Conservation (phyloP, 2,888 invertebrate genomes). For the Dendrolimus pini region DNA sequence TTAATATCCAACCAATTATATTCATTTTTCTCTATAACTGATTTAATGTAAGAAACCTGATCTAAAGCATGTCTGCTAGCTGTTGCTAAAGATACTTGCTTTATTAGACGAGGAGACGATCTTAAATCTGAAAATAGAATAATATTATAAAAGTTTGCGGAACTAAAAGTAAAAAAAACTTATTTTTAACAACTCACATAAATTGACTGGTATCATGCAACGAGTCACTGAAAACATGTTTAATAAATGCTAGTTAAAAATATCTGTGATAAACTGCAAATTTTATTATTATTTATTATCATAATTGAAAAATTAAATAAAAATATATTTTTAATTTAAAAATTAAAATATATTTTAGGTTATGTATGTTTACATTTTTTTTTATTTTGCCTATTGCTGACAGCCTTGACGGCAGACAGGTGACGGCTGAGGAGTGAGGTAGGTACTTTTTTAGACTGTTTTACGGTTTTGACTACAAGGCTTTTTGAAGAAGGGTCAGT, state of each 20-base stretch:
- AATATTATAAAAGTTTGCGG: background rate
- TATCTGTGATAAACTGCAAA: too few species aligned
- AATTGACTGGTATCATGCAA: background rate
- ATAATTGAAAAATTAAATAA: too few species aligned
- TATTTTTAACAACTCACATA: background rate
- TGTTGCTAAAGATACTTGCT: background rate
- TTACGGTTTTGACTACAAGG: too few species aligned
- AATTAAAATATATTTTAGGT: too few species aligned
- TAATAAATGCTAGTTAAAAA: background rate
- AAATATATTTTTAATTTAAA: too few species aligned
- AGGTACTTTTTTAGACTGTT: too few species aligned
- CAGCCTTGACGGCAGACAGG: too few species aligned
- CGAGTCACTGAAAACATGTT: background rate
- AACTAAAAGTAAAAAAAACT: background rate
- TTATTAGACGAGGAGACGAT: background rate
- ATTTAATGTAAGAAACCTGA: slow-evolving; percentile 46
- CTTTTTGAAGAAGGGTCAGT: too few species aligned
- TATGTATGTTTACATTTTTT: too few species aligned
- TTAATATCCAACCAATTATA: slow-evolving; percentile 58
- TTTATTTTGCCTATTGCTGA: too few species aligned
- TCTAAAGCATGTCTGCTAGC: slow-evolving; percentile 13
- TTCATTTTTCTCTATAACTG: slow-evolving; percentile 24
- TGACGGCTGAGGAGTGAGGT: too few species aligned
- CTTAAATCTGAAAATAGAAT: background rate
- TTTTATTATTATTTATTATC: too few species aligned